Conservation (phyloP, 35 echinoderm and acorn worm species). For the Apostichopus californicus region DNA sequence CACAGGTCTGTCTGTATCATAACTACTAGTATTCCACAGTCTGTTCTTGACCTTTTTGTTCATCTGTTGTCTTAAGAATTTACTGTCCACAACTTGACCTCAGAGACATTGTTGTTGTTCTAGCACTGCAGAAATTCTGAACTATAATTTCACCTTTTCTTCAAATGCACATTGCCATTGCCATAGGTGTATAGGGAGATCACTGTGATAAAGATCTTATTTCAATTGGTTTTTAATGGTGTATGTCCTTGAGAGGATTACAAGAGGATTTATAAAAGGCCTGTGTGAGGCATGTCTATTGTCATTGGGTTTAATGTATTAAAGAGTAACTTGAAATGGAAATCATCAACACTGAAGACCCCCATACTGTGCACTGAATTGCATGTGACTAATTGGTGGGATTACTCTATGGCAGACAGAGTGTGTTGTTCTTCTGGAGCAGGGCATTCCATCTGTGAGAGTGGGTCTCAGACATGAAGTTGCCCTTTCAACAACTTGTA, state of each 20-base stretch:
- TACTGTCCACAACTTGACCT: not conserved
- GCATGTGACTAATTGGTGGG: no score
- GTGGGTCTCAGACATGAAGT: no score
- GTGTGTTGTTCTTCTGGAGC: no score
- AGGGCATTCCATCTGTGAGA: no score
- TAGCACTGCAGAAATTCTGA: not conserved
- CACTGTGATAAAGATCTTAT: not conserved
- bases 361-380: no score
- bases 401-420: no score
- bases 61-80: not conserved
- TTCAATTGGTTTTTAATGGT: conserved; percentile 9
- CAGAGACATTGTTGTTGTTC: not conserved
- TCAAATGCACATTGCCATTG: not conserved
- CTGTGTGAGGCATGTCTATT: not conserved
- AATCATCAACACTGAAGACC: no score
- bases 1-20: no score
- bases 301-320: no score
- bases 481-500: no score
- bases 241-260: conserved; percentile 34
- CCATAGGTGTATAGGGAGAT: not conserved
- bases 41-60: not conserved
- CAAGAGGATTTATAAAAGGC: not conserved
- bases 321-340: no score
- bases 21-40: no score
- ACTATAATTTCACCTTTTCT: not conserved